phyloP scores from a whole-genome alignment of 1,140 invertebrate genomes.

The Ostrea denselamellosa region DNA sequence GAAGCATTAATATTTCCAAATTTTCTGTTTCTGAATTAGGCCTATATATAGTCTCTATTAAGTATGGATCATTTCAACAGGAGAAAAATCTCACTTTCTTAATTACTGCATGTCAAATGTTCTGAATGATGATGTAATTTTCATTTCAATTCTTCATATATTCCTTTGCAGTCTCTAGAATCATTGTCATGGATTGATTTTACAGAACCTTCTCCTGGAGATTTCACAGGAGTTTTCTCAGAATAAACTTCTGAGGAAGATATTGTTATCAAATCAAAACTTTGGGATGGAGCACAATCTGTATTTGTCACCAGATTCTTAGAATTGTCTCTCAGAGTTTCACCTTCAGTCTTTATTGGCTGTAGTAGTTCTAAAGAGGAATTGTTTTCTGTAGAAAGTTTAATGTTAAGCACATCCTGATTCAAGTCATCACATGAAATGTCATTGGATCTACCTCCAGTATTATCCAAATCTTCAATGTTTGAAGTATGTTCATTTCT shows the following conservation, averaged over 20 bases:
- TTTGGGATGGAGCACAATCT: neutral
- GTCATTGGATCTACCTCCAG: neutral
- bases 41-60: too few species aligned
- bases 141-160: conserved; percentile 21
- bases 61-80: too few species aligned
- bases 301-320: neutral
- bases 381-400: neutral
- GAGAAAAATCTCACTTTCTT: too few species aligned
- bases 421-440: neutral
- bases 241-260: neutral
- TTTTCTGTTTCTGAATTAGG: too few species aligned
- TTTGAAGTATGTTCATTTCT: neutral
- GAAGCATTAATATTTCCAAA: too few species aligned
- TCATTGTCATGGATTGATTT: neutral
- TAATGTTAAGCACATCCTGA: neutral
- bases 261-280: neutral
- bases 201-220: neutral
- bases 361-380: neutral
- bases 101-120: too few species aligned
- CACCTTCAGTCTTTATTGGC: neutral
- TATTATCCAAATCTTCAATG: neutral
- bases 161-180: neutral
- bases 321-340: neutral
- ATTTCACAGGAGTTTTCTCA: neutral
- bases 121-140: neutral